Percentiles rank a stretch among this genome's conserved stretches.
Evolutionary conservation across 2,888 invertebrate genomes (phyloP).

Genomic region (Protodeltote pygarga): DNA sequence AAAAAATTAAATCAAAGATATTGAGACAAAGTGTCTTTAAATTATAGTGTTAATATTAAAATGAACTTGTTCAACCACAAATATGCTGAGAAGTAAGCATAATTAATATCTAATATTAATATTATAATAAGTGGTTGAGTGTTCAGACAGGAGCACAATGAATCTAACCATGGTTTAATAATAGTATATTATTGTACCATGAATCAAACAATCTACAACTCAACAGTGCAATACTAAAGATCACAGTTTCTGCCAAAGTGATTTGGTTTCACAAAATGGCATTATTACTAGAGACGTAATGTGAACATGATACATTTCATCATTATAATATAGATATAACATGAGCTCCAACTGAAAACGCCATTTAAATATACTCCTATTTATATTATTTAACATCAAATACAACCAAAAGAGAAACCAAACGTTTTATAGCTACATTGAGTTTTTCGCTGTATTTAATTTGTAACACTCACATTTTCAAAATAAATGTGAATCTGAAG

Average conservation of each 20-base stretch:
- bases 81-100: slow-evolving; percentile 17
- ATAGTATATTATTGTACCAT: slow-evolving; percentile 25
- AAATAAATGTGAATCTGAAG: slow-evolving; percentile 66
- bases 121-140: slow-evolving; percentile 19
- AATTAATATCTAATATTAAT: slow-evolving; percentile 26
- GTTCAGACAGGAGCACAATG: slow-evolving; percentile 12
- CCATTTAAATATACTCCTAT: slow-evolving; percentile 56
- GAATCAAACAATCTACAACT: slow-evolving; percentile 52
- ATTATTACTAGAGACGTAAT: slow-evolving; percentile 56
- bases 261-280: slow-evolving; percentile 59
- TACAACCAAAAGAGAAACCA: slow-evolving; percentile 65
- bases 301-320: slow-evolving; percentile 59
- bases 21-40: slow-evolving; percentile 25
- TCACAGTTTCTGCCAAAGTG: slow-evolving; percentile 70
- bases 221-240: slow-evolving; percentile 69
- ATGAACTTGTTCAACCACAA: slow-evolving; percentile 19
- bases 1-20: slow-evolving; percentile 38
- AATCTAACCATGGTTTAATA: too few relatives aligned
- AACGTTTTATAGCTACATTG: slow-evolving; percentile 50
- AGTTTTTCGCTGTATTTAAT: slow-evolving; percentile 66
- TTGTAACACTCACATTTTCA: slow-evolving; percentile 53
- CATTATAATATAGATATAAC: slow-evolving; percentile 53
- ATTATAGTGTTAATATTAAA: slow-evolving; percentile 23
- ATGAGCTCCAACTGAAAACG: slow-evolving; percentile 61
- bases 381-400: slow-evolving; percentile 66